Percentiles rank a stretch among this genome's conserved stretches.
phyloP scores from a whole-genome alignment of 2,888 invertebrate species.

The Neoitamus cyanurus region DNA sequence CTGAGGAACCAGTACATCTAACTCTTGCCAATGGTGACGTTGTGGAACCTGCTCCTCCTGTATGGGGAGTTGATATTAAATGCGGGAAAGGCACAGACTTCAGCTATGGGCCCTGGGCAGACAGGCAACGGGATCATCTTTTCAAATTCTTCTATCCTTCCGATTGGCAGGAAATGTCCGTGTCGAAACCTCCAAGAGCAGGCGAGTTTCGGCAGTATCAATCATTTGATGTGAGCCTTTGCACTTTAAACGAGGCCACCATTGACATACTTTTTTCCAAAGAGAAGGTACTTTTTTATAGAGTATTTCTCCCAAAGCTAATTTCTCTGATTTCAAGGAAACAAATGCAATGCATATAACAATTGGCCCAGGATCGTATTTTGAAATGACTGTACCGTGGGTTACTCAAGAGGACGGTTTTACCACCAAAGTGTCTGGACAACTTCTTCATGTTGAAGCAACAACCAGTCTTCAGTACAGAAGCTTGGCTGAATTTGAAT shows the following conservation, averaged over 20 bases:
- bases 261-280: constrained; percentile 97
- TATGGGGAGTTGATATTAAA: constrained; percentile 95
- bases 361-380: constrained; percentile 93
- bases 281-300: constrained; percentile 66
- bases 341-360: constrained; percentile 97
- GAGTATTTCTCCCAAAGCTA: not conserved
- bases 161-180: constrained; percentile 82
- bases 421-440: constrained; percentile 91
- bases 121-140: constrained; percentile 93
- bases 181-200: constrained; percentile 84
- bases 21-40: constrained; percentile 93
- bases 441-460: constrained; percentile 92
- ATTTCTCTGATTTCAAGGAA: constrained; percentile 67
- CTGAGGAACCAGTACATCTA: constrained; percentile 89
- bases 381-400: constrained; percentile 98
- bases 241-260: constrained; percentile 91
- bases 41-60: constrained; percentile 91
- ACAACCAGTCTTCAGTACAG: constrained; percentile 95
- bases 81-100: constrained; percentile 93
- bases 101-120: constrained; percentile 99
- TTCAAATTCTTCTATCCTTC: constrained; percentile 97
- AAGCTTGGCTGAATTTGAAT: constrained; percentile 93
- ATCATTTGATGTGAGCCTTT: constrained; percentile 91
- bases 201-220: constrained; percentile 90
- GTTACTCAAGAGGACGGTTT: constrained; percentile 88